Base-by-base conservation (phyloP, 1,140 invertebrate genomes). In the Cydia amplana region DNA sequence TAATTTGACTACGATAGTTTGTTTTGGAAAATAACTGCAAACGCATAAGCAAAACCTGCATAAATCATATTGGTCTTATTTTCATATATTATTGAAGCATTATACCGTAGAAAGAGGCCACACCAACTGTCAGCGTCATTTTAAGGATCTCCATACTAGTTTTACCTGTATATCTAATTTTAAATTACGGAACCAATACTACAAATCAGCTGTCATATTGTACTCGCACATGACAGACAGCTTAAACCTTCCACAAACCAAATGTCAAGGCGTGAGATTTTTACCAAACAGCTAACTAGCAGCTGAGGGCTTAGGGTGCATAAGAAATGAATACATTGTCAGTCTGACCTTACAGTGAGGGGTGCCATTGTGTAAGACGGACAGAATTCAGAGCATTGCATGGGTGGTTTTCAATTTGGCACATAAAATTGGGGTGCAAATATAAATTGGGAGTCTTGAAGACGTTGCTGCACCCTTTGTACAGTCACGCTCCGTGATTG, bases 291-390 rank as follows among this genome's bases (percentile, higher is more conserved):
- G 28, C 28, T 32, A 32, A 36, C 7, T 9, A 32, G 65, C 65
- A 70, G 65, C 65, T 70, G 65, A 36, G 32, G n/a, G n/a, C 2
- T 64, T 64, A 32, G 64, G 64, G 64, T 65, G 64, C 64, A 65
- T 65, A 65, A 16, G 28, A 10, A 36, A 65, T 65, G 64, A 65
- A 65, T 65, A 65, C 14, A 36, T 65, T 65, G 64, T 65, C 25
- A 25, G 25, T 16, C 23, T 65, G 28, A 65, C 64, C 12, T 65
- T 65, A 6, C 64, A 65, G 65, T 32, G 64, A 70, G 65, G 65
- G 65, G 32, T 36, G 5, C 65, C 32, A 36, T 70, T 70, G 65
- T 70, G 65, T 40, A 70, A 20, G 64, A 65, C 60, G 25, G 28
- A 70, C 28, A 36, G 36, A 32, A 64, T 5, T 67, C 65, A 36